Base-by-base conservation (phyloP, 2,797 vertebrate species). In the Periophthalmus magnuspinnatus region DNA sequence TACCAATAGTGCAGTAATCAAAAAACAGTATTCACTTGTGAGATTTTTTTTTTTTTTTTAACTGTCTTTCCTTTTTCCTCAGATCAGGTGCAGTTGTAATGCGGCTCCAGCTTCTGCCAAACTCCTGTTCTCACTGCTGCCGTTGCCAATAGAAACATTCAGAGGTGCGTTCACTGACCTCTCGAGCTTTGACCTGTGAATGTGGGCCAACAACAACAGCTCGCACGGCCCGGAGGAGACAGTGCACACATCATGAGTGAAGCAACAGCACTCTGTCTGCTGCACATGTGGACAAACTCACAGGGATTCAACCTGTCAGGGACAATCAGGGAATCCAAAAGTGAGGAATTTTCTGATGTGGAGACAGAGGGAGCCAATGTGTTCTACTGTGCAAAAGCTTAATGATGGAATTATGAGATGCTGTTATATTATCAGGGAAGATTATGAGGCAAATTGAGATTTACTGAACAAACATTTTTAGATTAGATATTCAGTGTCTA, bases 121-220 rank as follows among this genome's bases (percentile, higher is more conserved):
- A 87, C 69, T 76, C 55, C 82, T 70, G 77, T 76, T 85, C 84
- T 88, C 79, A 41, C 67, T 68, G 66, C 7, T 0, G 57, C 76
- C 67, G 28, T 55, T 67, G 82, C 86, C 87, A 88, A 79, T 1
- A 81, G 81, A 84, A 89, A 86, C 81, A 77, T 75, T 74, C 69
- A 38, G 68, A 13, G 3, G 33, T 76, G 2, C 45, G 69, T 74
- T 67, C 48, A 52, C 77, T 73, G 67, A 84, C 66, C 75, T 48
- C 56, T 0, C 1, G 68, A 6, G 69, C 65, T 28, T 38, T 68
- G 78, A 78, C 59, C 75, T 41, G 0, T 21, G 66, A 70, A 70
- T 32, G 57, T 50, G 60, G 5, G 69, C 64, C 67, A 68, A 69
- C 72, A 75, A 60, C 58, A 58, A 60, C 59, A 38, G 48, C 58